Conservation (phyloP, 2,888 invertebrate species). For the Phrixothrix hirtus region DNA sequence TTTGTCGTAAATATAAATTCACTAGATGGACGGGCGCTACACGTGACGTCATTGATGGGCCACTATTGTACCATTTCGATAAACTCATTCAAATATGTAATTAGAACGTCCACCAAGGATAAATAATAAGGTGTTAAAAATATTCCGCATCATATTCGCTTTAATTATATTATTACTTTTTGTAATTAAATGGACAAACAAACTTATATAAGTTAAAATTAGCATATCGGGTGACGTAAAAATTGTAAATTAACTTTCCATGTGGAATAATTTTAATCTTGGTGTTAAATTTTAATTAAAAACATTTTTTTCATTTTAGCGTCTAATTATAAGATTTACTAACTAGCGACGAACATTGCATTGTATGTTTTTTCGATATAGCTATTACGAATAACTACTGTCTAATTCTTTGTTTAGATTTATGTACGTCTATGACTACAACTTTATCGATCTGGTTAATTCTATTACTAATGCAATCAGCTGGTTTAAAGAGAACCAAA, state of each 20-base stretch:
- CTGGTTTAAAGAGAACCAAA: constrained; percentile 16
- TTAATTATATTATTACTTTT: neutral
- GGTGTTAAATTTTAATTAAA: no score
- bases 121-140: constrained; percentile 1
- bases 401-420: no score
- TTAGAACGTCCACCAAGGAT: neutral
- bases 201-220: neutral
- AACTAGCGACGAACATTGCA: no score
- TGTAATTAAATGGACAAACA: no score
- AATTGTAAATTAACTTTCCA: neutral
- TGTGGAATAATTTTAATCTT: no score
- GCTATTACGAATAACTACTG: no score
- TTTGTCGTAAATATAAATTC: constrained; percentile 46
- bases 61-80: constrained; percentile 22
- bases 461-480: constrained; percentile 21
- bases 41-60: constrained; percentile 40
- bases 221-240: neutral
- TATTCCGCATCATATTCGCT: neutral
- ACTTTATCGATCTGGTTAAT: constrained; percentile 21
- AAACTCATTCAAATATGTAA: constrained; percentile 20
- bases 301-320: no score
- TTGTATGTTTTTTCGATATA: no score
- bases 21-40: constrained; percentile 35
- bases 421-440: no score
- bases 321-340: no score